These are phyloP conservation scores for Drosophila kurseongensis DNA, from an alignment of 1,140 invertebrate genomes.

Conservation along the genomic window DNA sequence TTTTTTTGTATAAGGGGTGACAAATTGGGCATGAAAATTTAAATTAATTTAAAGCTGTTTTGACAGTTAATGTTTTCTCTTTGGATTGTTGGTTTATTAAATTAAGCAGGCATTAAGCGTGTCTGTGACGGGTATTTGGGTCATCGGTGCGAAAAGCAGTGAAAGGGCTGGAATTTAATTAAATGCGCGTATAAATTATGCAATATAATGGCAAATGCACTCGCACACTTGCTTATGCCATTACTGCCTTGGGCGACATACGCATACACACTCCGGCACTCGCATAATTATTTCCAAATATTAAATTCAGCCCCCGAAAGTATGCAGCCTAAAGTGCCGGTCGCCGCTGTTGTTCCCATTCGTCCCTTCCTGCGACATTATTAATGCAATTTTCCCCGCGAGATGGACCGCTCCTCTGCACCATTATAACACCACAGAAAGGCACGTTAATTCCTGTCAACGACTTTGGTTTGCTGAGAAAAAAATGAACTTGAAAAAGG, in stretches of 20 bases:
- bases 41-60: constrained; percentile 63
- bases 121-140: constrained; percentile 55
- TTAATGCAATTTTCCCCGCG: constrained; percentile 63
- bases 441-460: constrained; percentile 2
- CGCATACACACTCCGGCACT: constrained; percentile 28
- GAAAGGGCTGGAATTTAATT: constrained; percentile 76
- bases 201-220: constrained; percentile 65
- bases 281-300: constrained; percentile 77
- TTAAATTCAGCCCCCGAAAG: constrained; percentile 69
- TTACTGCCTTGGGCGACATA: constrained; percentile 13
- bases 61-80: constrained; percentile 56
- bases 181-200: constrained; percentile 77
- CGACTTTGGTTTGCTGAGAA: not conserved
- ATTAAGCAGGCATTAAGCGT: constrained; percentile 52
- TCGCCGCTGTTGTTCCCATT: constrained; percentile 20
- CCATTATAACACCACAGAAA: constrained; percentile 10
- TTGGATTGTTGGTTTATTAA: constrained; percentile 48
- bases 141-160: constrained; percentile 51
- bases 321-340: constrained; percentile 39
- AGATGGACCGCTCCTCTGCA: constrained; percentile 17
- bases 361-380: constrained; percentile 42
- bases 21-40: constrained; percentile 51
- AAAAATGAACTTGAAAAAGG: not conserved
- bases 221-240: constrained; percentile 11
- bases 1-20: constrained; percentile 29